A percentile compares a stretch with the other conserved stretches of the same genome.
Conservation (phyloP, 2,113 vertebrate genomes). For the Sinocyclocheilus anshuiensis region DNA sequence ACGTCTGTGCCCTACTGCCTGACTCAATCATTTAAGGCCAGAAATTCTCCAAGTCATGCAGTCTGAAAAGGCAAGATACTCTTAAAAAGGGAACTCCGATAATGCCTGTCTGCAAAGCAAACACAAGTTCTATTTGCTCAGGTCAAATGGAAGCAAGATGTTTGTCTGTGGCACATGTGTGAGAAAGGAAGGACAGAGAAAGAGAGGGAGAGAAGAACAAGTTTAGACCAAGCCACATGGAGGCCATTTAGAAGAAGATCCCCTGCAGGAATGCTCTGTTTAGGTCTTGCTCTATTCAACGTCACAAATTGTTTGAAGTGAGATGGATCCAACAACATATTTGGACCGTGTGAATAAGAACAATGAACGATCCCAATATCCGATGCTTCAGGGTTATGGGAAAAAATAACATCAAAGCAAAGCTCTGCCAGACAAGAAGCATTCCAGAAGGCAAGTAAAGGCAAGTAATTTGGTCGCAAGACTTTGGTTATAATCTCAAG, state of each 20-base stretch:
- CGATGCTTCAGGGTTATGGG: background rate
- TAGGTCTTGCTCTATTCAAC: background rate
- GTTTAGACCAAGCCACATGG: background rate
- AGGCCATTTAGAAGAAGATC: constrained; percentile 1
- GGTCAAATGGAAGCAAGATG: constrained; percentile 5
- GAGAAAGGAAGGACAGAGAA: constrained; percentile 7
- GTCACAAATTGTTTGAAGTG: background rate
- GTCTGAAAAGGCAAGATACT: background rate
- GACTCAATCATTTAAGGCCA: background rate
- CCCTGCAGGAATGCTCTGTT: background rate
- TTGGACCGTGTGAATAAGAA: background rate
- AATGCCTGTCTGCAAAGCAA: background rate
- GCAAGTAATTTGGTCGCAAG: background rate
- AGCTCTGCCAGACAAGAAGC: background rate
- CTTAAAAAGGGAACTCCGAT: background rate
- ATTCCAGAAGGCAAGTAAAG: background rate
- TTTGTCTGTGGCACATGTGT: background rate
- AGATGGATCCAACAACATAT: background rate
- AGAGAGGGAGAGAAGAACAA: background rate
- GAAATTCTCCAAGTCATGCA: constrained; percentile 16
- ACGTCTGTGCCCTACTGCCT: background rate
- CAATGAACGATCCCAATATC: background rate
- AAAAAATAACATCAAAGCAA: background rate
- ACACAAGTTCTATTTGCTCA: constrained; percentile 13
- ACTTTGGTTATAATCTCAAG: constrained; percentile 10